Evolutionary conservation across 2,797 vertebrate genomes (phyloP).

Genomic region (Macropus fuliginosus): DNA sequence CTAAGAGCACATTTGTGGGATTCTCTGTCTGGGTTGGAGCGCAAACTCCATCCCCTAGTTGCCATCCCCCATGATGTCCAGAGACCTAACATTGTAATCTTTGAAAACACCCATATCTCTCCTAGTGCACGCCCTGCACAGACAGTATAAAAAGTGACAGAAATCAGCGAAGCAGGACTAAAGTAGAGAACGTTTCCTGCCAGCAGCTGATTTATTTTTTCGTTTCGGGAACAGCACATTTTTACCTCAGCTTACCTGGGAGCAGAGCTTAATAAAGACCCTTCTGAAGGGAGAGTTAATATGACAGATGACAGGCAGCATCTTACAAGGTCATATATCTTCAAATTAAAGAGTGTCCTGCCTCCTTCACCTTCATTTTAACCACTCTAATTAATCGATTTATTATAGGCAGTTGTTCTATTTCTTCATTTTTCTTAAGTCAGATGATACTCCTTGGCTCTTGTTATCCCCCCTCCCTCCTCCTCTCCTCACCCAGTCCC

Average conservation of each 20-base stretch:
- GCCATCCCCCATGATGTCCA: neutral
- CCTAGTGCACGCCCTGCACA: constrained; percentile 73
- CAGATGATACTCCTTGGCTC: constrained; percentile 12
- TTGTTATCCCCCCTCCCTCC: neutral
- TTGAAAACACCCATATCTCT: constrained; percentile 81
- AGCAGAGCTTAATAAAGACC: constrained; percentile 78
- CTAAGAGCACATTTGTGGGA: neutral
- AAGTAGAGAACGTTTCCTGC: constrained; percentile 79
- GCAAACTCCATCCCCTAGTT: neutral
- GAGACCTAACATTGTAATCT: neutral
- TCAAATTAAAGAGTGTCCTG: constrained; percentile 75
- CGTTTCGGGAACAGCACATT: constrained; percentile 67
- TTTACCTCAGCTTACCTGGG: constrained; percentile 77
- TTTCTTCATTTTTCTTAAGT: constrained; percentile 71
- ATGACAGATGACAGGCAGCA: constrained; percentile 76
- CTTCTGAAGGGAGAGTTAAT: constrained; percentile 78
- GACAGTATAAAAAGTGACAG: constrained; percentile 76
- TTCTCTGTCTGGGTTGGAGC: neutral
- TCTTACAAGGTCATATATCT: constrained; percentile 80
- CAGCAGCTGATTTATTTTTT: constrained; percentile 71
- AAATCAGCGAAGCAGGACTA: constrained; percentile 76
- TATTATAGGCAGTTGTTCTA: constrained; percentile 69
- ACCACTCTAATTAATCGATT: constrained; percentile 78
- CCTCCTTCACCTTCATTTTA: constrained; percentile 78
- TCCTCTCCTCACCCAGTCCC: constrained; percentile 30